These are phyloP conservation scores for Laothoe populi DNA, from an alignment of 2,888 invertebrate genomes.

Conservation along the genomic window DNA sequence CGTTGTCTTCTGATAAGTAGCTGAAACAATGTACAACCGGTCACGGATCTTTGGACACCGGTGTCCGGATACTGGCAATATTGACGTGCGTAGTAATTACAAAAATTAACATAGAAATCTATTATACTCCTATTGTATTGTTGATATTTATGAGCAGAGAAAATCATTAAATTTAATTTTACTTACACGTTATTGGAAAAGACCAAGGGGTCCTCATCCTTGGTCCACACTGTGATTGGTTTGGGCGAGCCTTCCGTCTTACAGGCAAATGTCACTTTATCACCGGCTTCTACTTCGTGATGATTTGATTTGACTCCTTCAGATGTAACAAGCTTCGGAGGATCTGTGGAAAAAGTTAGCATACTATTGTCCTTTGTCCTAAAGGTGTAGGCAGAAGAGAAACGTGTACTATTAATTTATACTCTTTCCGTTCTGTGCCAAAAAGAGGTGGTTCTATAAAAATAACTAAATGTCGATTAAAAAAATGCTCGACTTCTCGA, in stretches of 20 bases:
- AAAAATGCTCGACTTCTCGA: no score
- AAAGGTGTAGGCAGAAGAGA: no score
- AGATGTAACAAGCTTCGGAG: slow-evolving; percentile 52
- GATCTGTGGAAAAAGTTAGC: slow-evolving; percentile 47
- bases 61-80: no score
- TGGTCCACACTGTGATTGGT: slow-evolving; percentile 76
- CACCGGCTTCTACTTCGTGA: slow-evolving; percentile 52
- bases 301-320: slow-evolving; percentile 36
- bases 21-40: slow-evolving; percentile 45
- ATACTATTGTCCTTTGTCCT: not conserved
- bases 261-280: slow-evolving; percentile 59
- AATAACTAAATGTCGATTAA: no score
- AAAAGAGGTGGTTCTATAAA: no score
- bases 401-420: no score
- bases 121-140: no score
- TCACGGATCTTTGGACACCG: no score
- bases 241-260: slow-evolving; percentile 64
- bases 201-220: slow-evolving; percentile 60
- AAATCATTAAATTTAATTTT: not conserved
- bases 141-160: not conserved
- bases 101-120: no score
- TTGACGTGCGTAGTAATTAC: no score
- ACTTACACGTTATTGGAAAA: slow-evolving; percentile 67
- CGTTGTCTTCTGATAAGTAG: slow-evolving; percentile 48
- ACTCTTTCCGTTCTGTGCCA: no score